Percentiles rank a stretch among this genome's conserved stretches.
These are phyloP conservation scores for Sebastes taczanowskii DNA, from an alignment of 2,797 vertebrate genomes.

Conservation along the genomic window DNA sequence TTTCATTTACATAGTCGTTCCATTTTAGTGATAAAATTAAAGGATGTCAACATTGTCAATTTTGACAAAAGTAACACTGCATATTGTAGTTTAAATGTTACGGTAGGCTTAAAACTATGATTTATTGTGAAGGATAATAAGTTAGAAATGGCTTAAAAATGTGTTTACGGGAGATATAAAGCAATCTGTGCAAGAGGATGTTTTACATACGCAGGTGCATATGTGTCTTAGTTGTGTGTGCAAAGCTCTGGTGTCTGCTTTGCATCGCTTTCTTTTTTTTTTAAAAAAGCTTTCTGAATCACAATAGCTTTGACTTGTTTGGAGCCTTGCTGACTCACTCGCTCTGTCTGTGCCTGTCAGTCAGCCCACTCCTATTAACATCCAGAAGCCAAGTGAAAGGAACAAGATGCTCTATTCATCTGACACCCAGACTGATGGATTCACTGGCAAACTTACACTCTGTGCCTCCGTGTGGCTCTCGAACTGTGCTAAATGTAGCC, in stretches of 20 bases:
- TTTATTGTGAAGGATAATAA: neutral
- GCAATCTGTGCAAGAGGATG: neutral
- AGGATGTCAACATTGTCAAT: too few relatives aligned
- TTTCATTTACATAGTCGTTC: too few relatives aligned
- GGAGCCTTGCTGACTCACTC: slow-evolving; percentile 58
- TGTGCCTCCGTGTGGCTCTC: neutral
- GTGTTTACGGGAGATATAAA: neutral
- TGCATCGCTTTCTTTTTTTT: slow-evolving; percentile 17
- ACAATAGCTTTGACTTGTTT: slow-evolving; percentile 54
- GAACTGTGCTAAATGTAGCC: slow-evolving; percentile 8
- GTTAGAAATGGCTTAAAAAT: neutral
- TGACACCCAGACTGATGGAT: slow-evolving; percentile 21
- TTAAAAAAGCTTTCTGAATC: slow-evolving; percentile 36
- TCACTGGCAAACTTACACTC: slow-evolving; percentile 7
- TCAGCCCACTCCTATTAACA: slow-evolving; percentile 62
- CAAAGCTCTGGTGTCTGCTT: neutral
- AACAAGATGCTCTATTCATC: slow-evolving; percentile 53
- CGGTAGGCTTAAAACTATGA: neutral
- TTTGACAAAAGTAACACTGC: neutral
- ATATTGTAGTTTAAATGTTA: neutral
- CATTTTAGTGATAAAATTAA: too few relatives aligned
- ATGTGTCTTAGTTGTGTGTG: neutral
- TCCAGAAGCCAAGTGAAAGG: slow-evolving; percentile 48
- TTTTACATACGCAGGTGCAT: neutral
- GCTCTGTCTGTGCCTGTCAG: slow-evolving; percentile 45